Base-by-base conservation (phyloP, 2,888 invertebrate species). In the Melanostoma scalare region DNA sequence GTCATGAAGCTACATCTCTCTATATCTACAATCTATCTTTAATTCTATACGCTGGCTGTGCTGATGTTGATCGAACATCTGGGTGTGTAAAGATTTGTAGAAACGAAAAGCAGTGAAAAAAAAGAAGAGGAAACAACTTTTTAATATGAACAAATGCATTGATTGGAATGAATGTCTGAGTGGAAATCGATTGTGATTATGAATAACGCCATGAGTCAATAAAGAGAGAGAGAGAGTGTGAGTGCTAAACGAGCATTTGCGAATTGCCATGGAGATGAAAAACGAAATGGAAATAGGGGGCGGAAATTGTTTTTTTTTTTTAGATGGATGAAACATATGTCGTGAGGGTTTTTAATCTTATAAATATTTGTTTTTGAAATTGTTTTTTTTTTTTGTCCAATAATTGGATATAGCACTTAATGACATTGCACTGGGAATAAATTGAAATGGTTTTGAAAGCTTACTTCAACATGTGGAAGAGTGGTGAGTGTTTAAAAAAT, bases 171-270 rank as follows among this genome's bases (percentile, higher is more conserved):
- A 72, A 81, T 76, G 76, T 81, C 81, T 81, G 77, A 76, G 77
- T 76, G 81, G 67, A 72, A 76, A 81, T 81, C 81, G 76, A 81
- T 81, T 76, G 71, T 81, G 67, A 76, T 81, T 72, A 81, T 76
- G 81, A 81, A 76, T 76, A 76, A 76, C 60, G 50, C 65, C 38
- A 55, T 76, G 72, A 81, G 55, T 81, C 81, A 81, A 60, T 71
- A 81, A 48, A 44, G 42, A 60, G 10, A 48, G 38, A 36, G 46
- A 4, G 36, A 6, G 6, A 56, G 42, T n/a, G 42, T 31, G n/a
- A n/a, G 8, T 36, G 48, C 60, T 72, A 20, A 20, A 20, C 20
- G 20, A 20, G 20, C 1, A 52, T 61, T 52, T 71, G 60, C 67
- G 6, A 69, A 71, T 58, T 50, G 52, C 35, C 53, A 60, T 69